Conservation (phyloP, 1,140 invertebrate genomes). For the Portunus trituberculatus region DNA sequence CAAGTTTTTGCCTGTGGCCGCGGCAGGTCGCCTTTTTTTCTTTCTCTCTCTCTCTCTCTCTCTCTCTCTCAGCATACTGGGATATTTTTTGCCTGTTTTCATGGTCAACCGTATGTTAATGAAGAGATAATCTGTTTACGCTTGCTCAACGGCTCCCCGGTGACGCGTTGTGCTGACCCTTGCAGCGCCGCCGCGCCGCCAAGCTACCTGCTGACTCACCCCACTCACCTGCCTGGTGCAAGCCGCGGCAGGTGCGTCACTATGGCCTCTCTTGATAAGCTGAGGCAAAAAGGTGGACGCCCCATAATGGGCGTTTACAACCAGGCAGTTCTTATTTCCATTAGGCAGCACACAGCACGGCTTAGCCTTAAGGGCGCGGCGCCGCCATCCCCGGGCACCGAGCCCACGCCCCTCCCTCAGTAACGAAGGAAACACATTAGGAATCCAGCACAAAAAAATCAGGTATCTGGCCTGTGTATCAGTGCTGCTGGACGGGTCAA, state of each 20-base stretch:
- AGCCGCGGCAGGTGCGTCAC: conserved; percentile 20
- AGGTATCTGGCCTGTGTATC: conserved; percentile 50
- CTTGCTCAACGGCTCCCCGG: conserved; percentile 29
- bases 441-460: conserved; percentile 36
- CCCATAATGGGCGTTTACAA: conserved; percentile 33
- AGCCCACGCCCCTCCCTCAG: conserved; percentile 46
- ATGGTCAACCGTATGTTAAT: conserved; percentile 74
- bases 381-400: neutral
- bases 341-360: neutral
- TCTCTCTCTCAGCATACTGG: conserved; percentile 48
- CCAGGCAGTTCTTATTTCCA: conserved; percentile 24
- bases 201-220: conserved; percentile 41
- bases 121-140: conserved; percentile 73
- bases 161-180: neutral
- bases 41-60: neutral
- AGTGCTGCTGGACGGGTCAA: conserved; percentile 42
- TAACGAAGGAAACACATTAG: conserved; percentile 73
- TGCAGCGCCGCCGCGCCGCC: neutral
- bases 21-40: conserved; percentile 40
- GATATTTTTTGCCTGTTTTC: conserved; percentile 72
- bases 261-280: conserved; percentile 40
- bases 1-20: conserved; percentile 62
- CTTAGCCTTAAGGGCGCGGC: neutral
- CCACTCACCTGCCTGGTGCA: conserved; percentile 16
- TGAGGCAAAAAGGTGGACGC: conserved; percentile 40